Percentiles rank a stretch among this genome's conserved stretches.
phyloP scores from a whole-genome alignment of 2,113 vertebrate species.

The Rynchops niger region DNA sequence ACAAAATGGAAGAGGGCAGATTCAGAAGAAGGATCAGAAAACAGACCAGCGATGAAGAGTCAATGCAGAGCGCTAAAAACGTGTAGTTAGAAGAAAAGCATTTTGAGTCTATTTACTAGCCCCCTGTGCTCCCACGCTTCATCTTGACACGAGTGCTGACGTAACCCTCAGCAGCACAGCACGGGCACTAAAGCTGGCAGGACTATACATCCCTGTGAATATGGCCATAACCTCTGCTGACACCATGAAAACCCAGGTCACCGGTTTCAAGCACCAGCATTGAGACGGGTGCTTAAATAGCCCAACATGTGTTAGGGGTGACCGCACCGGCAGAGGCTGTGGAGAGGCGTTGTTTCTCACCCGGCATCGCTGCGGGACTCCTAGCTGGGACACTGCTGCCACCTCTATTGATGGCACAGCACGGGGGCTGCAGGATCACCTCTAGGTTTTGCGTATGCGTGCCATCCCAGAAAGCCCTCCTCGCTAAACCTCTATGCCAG shows the following conservation, averaged over 20 bases:
- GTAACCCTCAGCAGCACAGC: not conserved
- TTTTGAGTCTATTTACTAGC: constrained; percentile 23
- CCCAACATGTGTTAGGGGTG: rapidly evolving
- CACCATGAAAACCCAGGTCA: not conserved
- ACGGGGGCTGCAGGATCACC: rapidly evolving
- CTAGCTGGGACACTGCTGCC: not conserved
- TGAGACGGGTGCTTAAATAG: rapidly evolving
- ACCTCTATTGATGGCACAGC: not conserved
- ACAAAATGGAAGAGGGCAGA: constrained; percentile 5
- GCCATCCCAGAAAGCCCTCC: not conserved
- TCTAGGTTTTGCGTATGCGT: not conserved
- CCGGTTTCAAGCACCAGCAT: not conserved
- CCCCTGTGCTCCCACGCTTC: not conserved
- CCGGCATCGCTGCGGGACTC: rapidly evolving
- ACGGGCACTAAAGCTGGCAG: not conserved
- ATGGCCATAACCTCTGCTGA: not conserved
- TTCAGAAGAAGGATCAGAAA: constrained; percentile 21
- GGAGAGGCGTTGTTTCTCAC: not conserved
- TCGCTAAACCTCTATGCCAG: rapidly evolving
- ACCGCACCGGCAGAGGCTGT: rapidly evolving
- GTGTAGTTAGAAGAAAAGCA: not conserved
- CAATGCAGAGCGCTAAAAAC: not conserved
- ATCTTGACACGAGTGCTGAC: not conserved
- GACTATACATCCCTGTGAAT: not conserved
- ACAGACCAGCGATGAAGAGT: not conserved